Base-by-base conservation (phyloP, 1,140 invertebrate genomes). In the Lasaia peninsularis region DNA sequence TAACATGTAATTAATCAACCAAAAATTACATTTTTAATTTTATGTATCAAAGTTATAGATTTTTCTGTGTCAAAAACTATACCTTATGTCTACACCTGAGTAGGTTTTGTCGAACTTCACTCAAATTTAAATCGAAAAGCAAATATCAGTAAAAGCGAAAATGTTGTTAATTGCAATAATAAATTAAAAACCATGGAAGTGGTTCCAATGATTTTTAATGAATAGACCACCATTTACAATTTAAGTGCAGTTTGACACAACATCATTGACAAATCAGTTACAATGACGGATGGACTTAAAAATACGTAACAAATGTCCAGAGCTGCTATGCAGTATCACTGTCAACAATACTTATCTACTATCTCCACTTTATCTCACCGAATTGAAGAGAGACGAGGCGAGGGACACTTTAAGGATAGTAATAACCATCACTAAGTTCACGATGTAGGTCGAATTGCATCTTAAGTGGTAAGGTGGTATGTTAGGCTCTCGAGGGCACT, bases 391-490 rank as follows among this genome's bases (percentile, higher is more conserved):
- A 55, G 86, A 88, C 60, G 86, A 88, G 32, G 86, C 75, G 62
- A 88, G 80, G 53, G 83, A 86, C 63, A 86, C 86, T 79, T 88
- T 88, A 66, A 88, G 78, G 60, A 88, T 88, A 62, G 86, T 84
- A 40, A 88, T 82, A 55, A 88, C 86, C 86, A 88, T 87, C 69
- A 88, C 81, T 56, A 88, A 73, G 75, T 88, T 88, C 69, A 87
- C 86, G 78, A 88, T 88, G 84, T 88, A 87, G 76, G 86, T 88
- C 86, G 86, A 88, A 88, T 88, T 87, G 86, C 86, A 88, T 88
- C 86, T 88, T 87, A 88, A 88, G 73, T 88, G 80, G 79, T 85
- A 88, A 78, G 83, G 86, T 88, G 86, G 83, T 85, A 80, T 73
- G 70, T 75, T 82, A 80, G 77, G 75, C 66, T 85, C 83, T 53